Percentiles rank a stretch among this genome's conserved stretches.
phyloP scores from a whole-genome alignment of 2,113 vertebrate genomes.

The Pimephales promelas region DNA sequence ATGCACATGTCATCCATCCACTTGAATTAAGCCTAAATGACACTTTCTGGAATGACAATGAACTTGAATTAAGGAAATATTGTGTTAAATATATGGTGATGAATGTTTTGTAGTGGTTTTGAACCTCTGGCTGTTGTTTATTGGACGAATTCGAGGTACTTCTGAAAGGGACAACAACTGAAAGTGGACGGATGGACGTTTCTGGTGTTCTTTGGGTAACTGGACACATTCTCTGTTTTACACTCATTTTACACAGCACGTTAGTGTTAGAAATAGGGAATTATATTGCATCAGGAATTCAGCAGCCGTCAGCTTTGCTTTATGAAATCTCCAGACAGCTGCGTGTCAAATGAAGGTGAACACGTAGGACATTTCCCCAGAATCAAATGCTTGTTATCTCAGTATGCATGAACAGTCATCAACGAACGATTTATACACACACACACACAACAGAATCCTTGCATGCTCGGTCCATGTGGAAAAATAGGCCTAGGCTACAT shows the following conservation, averaged over 20 bases:
- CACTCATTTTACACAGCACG: background rate
- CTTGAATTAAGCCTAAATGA: background rate
- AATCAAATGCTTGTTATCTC: background rate
- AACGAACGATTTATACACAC: no score
- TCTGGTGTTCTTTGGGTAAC: background rate
- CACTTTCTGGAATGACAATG: no score
- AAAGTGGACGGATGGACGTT: background rate
- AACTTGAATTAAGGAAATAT: no score
- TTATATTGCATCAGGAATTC: constrained; percentile 21
- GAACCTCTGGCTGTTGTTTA: no score
- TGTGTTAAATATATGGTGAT: no score
- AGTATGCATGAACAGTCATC: no score
- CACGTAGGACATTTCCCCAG: background rate
- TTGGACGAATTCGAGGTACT: no score
- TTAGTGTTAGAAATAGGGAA: background rate
- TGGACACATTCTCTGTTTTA: background rate
- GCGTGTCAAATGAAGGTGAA: constrained; percentile 24
- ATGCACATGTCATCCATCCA: background rate
- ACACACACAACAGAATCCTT: no score
- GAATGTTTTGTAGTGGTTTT: no score
- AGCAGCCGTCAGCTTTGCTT: constrained; percentile 5
- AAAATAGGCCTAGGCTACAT: background rate
- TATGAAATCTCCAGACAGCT: constrained; percentile 16
- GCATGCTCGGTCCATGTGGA: background rate
- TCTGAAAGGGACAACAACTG: background rate